phyloP scores from a whole-genome alignment of 2,113 vertebrate genomes.

The Plotosus lineatus region DNA sequence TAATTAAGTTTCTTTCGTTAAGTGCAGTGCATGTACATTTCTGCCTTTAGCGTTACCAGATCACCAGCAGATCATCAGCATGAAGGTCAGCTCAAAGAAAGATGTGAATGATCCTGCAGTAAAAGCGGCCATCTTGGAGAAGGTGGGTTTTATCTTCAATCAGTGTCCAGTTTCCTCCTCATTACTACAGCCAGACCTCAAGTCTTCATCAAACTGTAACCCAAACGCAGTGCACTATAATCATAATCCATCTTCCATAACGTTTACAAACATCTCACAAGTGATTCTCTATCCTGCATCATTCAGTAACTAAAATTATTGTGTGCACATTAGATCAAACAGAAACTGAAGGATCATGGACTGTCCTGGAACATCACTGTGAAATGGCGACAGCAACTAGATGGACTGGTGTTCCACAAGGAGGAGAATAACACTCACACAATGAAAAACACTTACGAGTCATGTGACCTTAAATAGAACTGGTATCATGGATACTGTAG shows the following conservation, averaged over 20 bases:
- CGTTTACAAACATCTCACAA: neutral
- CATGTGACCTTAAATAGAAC: neutral
- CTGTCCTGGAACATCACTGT: neutral
- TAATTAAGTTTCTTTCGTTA: neutral
- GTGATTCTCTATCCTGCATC: neutral
- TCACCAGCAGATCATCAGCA: neutral
- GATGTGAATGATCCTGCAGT: neutral
- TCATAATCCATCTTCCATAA: too few relatives aligned
- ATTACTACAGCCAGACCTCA: too few relatives aligned
- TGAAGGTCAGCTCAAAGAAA: neutral
- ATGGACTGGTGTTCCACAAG: neutral
- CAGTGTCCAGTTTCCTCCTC: too few relatives aligned
- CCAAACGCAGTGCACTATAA: too few relatives aligned
- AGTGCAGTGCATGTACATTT: neutral
- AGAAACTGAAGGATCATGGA: neutral
- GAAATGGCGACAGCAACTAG: neutral
- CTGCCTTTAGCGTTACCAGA: neutral
- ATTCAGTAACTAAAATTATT: neutral
- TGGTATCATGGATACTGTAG: neutral
- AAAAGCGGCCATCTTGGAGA: neutral
- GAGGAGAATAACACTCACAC: neutral
- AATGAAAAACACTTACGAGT: neutral
- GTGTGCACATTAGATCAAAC: neutral
- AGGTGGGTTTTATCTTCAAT: constrained; percentile 7
- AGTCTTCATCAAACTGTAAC: too few relatives aligned